Conservation (phyloP, 2,888 invertebrate genomes). For the Heliconius aoede region DNA sequence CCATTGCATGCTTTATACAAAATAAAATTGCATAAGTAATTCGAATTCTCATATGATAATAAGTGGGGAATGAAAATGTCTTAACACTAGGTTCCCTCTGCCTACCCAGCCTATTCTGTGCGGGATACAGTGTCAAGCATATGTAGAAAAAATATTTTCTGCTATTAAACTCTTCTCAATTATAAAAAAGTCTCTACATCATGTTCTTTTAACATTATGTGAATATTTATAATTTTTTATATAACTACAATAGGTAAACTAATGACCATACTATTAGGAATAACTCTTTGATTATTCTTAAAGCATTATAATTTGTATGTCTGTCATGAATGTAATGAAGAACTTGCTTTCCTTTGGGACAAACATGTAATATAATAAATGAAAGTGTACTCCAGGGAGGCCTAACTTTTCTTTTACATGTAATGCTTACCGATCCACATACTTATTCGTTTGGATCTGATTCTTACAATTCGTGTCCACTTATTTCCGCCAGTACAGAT, state of each 20-base stretch:
- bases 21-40: background rate
- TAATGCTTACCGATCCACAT: constrained; percentile 11
- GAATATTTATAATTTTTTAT: too few relatives aligned
- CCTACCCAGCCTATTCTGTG: too few relatives aligned
- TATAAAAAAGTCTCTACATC: too few relatives aligned
- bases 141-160: too few relatives aligned
- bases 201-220: too few relatives aligned
- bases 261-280: too few relatives aligned
- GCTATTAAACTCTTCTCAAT: too few relatives aligned
- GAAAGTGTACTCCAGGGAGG: constrained; percentile 32
- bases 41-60: background rate
- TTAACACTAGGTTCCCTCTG: background rate
- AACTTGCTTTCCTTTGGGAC: background rate
- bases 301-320: background rate
- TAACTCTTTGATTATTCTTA: background rate
- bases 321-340: background rate
- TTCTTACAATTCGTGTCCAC: constrained; percentile 51
- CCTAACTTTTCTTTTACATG: constrained; percentile 35
- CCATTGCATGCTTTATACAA: background rate
- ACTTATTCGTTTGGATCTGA: constrained; percentile 36
- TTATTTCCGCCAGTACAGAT: constrained; percentile 73
- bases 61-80: background rate
- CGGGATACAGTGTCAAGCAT: too few relatives aligned
- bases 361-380: constrained; percentile 21
- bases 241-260: too few relatives aligned